Conservation (phyloP, 2,113 vertebrate species). For the Cariama cristata region DNA sequence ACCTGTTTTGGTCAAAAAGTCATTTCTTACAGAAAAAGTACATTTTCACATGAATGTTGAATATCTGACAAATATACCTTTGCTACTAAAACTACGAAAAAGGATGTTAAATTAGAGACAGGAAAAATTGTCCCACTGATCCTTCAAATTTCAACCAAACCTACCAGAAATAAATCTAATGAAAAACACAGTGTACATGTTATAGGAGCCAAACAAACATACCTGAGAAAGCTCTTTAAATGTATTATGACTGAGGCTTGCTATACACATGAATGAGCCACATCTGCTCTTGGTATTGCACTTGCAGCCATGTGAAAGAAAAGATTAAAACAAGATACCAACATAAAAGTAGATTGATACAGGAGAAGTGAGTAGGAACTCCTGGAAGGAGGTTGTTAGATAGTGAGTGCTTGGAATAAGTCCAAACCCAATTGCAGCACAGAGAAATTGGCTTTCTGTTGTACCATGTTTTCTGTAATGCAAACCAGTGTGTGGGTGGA, state of each 20-base stretch:
- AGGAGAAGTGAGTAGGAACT: not conserved
- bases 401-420: slow-evolving; percentile 24
- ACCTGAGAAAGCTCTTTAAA: not conserved
- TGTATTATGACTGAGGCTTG: not conserved
- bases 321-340: slow-evolving; percentile 51
- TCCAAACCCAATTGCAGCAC: not conserved
- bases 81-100: not conserved
- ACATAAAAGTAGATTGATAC: not conserved
- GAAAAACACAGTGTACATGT: not conserved
- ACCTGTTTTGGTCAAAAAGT: not conserved
- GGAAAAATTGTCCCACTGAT: not conserved
- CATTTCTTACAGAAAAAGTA: not conserved
- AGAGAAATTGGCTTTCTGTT: slow-evolving; percentile 31
- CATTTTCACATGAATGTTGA: not conserved
- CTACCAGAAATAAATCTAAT: not conserved
- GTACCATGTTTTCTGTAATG: slow-evolving; percentile 44
- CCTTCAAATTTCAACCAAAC: not conserved
- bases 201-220: not conserved
- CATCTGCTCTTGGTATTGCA: slow-evolving; percentile 6
- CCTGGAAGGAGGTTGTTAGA: slow-evolving; percentile 53
- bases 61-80: not conserved
- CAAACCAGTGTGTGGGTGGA: slow-evolving; percentile 5
- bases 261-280: not conserved
- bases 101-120: not conserved
- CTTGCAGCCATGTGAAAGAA: not conserved